Evolutionary conservation across 2,888 invertebrate genomes (phyloP).

Genomic region (Agonum fuliginosum): DNA sequence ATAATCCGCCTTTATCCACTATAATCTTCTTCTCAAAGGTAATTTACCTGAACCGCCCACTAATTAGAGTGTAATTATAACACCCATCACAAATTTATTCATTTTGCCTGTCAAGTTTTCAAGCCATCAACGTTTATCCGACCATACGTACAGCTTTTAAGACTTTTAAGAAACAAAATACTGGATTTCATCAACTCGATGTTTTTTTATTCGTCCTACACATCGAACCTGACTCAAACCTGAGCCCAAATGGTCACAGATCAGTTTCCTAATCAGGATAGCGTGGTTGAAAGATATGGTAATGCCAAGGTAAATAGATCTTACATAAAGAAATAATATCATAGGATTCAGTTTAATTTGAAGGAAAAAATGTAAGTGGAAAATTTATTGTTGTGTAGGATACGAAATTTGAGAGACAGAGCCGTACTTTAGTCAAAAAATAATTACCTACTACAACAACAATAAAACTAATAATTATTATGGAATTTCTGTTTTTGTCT

Average conservation of each 20-base stretch:
- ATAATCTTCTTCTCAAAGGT: not conserved
- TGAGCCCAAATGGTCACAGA: slow-evolving; percentile 34
- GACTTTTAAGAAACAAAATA: not conserved
- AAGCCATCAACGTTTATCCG: not conserved
- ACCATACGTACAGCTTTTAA: not conserved
- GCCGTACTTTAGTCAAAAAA: not conserved
- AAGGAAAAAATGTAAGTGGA: not conserved
- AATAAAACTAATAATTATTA: too few species aligned
- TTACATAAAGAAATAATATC: slow-evolving; percentile 13
- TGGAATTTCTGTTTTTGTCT: too few species aligned
- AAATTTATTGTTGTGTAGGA: slow-evolving; percentile 10
- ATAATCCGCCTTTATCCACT: not conserved
- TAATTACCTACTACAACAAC: too few species aligned
- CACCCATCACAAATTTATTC: not conserved
- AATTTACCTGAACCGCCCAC: not conserved
- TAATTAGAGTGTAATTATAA: not conserved
- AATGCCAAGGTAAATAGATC: slow-evolving; percentile 55
- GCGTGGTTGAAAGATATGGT: slow-evolving; percentile 40
- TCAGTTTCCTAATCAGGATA: slow-evolving; percentile 45
- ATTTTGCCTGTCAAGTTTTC: not conserved
- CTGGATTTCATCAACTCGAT: not conserved
- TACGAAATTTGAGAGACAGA: not conserved
- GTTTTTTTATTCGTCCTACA: slow-evolving; percentile 6
- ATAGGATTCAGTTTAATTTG: slow-evolving; percentile 32
- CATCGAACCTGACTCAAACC: slow-evolving; percentile 2